phyloP scores from a whole-genome alignment of 2,888 invertebrate species.

The Leptothorax acervorum region DNA sequence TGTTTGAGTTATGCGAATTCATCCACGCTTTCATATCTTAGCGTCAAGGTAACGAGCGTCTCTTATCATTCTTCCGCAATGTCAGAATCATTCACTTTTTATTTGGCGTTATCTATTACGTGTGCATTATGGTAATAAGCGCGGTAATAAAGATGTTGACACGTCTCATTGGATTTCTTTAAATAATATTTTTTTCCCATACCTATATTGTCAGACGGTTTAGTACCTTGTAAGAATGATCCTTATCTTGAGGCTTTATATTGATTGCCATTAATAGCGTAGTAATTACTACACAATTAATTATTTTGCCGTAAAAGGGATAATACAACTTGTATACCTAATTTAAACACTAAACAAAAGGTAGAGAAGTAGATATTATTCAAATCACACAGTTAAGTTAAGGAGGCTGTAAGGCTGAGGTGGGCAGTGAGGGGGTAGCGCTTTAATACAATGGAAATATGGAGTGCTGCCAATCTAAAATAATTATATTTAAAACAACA shows the following conservation, averaged over 20 bases:
- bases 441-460: too few species aligned
- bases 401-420: too few species aligned
- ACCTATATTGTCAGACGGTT: background rate
- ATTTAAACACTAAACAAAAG: background rate
- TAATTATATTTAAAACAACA: too few species aligned
- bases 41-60: background rate
- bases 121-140: conserved; percentile 16
- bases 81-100: conserved; percentile 23
- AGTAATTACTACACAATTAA: background rate
- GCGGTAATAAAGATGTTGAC: background rate
- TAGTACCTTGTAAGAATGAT: background rate
- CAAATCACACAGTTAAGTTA: background rate
- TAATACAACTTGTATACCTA: background rate
- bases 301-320: background rate
- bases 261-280: background rate
- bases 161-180: background rate
- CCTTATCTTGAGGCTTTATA: background rate
- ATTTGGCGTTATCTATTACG: conserved; percentile 37
- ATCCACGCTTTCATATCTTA: conserved; percentile 3
- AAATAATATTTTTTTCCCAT: conserved; percentile 9
- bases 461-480: too few species aligned
- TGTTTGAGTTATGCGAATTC: background rate
- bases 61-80: conserved; percentile 51
- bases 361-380: background rate
- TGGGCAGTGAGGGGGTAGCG: too few species aligned